Evolutionary conservation across 2,113 vertebrate species (phyloP).

Genomic region (Noctilio leporinus): DNA sequence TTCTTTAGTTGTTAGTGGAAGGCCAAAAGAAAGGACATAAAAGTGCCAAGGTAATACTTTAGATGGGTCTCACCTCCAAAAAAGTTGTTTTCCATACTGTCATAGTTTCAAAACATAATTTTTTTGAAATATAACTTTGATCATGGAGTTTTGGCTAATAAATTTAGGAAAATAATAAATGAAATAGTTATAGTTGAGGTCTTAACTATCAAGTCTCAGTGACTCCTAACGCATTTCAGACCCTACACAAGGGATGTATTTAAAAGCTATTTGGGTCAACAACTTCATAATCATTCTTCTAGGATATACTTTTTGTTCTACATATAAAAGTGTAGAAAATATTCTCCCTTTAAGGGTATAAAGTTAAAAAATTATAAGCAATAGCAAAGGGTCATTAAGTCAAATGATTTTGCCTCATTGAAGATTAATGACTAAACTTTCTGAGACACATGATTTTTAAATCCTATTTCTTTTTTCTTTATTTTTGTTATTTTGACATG

Average conservation of each 20-base stretch:
- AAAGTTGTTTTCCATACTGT: neutral
- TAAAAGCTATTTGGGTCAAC: neutral
- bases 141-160: slow-evolving; percentile 5
- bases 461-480: neutral
- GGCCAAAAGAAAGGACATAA: neutral
- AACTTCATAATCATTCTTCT: neutral
- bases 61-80: neutral
- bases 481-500: neutral
- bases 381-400: neutral
- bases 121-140: neutral
- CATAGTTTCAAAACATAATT: neutral
- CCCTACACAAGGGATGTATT: neutral
- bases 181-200: neutral
- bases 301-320: neutral
- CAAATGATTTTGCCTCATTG: neutral
- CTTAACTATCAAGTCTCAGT: neutral
- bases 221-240: neutral
- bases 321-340: neutral
- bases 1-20: neutral
- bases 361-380: neutral
- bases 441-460: neutral
- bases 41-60: neutral
- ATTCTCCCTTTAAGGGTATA: neutral
- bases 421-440: neutral
- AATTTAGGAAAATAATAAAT: neutral